A percentile compares a stretch with the other conserved stretches of the same genome.
phyloP scores from a whole-genome alignment of 2,113 vertebrate genomes.

The Pelvicachromis taeniatus region DNA sequence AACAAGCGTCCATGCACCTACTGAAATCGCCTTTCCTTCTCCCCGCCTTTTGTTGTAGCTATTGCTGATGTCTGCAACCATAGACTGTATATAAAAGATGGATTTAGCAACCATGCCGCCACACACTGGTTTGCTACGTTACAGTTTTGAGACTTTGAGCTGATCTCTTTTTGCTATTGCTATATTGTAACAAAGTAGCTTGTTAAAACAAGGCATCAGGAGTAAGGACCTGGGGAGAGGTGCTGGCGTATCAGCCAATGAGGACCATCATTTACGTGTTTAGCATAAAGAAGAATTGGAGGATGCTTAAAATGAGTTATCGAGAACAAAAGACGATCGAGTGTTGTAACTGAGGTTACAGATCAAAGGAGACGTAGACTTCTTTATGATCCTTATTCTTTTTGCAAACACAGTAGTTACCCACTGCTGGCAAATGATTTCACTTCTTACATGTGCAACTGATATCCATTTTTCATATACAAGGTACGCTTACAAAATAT shows the following conservation, averaged over 20 bases:
- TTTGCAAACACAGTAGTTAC: not conserved
- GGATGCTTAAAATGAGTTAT: not conserved
- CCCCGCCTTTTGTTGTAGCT: not conserved
- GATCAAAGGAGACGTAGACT: not conserved
- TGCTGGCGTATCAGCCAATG: not conserved
- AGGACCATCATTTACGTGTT: fast-evolving
- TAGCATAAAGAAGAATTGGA: not conserved
- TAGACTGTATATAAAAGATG: not conserved
- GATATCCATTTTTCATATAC: not conserved
- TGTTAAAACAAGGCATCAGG: not conserved
- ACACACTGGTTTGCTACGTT: not conserved
- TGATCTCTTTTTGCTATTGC: not conserved
- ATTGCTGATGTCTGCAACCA: not conserved
- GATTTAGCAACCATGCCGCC: fast-evolving
- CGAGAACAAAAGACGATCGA: not conserved
- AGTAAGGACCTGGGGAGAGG: not conserved
- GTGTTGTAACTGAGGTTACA: no score
- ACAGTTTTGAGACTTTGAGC: not conserved
- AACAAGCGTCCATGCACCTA: not conserved
- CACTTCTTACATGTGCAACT: not conserved
- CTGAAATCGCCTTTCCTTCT: not conserved
- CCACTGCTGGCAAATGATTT: not conserved
- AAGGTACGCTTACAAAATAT: not conserved
- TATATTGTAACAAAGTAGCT: not conserved
- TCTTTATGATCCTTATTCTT: not conserved